phyloP scores from a whole-genome alignment of 2,888 invertebrate genomes.

The Troides oblongomaculatus region DNA sequence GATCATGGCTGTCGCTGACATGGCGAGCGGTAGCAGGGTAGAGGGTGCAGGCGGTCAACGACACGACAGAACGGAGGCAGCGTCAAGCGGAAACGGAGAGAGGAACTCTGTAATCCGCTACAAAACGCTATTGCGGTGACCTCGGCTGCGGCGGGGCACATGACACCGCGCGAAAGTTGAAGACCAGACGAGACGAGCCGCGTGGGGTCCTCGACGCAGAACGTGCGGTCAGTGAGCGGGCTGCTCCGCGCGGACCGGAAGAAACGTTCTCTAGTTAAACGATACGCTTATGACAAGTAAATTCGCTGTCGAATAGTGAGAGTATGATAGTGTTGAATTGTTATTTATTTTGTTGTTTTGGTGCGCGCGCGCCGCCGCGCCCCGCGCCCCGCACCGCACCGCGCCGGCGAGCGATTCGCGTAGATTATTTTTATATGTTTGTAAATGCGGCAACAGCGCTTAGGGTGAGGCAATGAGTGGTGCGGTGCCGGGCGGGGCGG shows the following conservation, averaged over 20 bases:
- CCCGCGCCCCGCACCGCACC: conserved; percentile 25
- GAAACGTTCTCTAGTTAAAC: conserved; percentile 4
- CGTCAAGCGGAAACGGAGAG: not conserved
- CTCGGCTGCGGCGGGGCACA: no score
- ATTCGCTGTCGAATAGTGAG: conserved; percentile 30
- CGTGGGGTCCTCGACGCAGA: not conserved
- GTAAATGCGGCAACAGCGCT: not conserved
- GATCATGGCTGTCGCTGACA: no score
- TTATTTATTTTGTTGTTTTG: conserved; percentile 47
- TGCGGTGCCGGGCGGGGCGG: conserved; percentile 1
- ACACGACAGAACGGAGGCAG: no score
- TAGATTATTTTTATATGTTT: conserved; percentile 35
- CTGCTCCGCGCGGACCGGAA: not conserved
- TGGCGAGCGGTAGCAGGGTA: no score
- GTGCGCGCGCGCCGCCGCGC: conserved; percentile 12
- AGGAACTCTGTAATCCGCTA: conserved; percentile 16
- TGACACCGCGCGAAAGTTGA: conserved; percentile 1
- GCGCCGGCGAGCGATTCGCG: conserved; percentile 30
- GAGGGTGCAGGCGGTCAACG: no score
- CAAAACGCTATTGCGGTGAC: not conserved
- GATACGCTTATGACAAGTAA: conserved; percentile 20
- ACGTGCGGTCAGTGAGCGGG: not conserved
- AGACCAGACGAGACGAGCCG: not conserved
- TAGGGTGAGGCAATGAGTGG: not conserved
- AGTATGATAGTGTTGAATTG: conserved; percentile 39